Conservation (phyloP, 1,140 invertebrate species). For the Trinorchestia longiramus region DNA sequence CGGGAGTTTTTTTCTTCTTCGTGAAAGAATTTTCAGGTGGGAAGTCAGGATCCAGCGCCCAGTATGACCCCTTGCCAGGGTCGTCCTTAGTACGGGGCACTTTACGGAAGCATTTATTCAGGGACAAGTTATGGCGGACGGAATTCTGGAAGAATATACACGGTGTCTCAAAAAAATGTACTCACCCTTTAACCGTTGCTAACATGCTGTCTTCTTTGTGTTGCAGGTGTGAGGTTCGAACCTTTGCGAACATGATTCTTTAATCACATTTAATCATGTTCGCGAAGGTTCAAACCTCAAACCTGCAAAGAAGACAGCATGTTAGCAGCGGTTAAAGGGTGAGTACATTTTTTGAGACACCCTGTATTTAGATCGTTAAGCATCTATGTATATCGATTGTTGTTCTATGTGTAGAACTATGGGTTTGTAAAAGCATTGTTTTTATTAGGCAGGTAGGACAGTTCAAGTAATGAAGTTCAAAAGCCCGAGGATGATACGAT, state of each 20-base stretch:
- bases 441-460: neutral
- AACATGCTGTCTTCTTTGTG: too few relatives aligned
- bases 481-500: neutral
- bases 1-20: slow-evolving; percentile 67
- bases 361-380: too few relatives aligned
- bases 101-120: slow-evolving; percentile 54
- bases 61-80: slow-evolving; percentile 77
- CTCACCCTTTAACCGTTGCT: too few relatives aligned
- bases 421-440: neutral
- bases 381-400: too few relatives aligned
- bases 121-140: slow-evolving; percentile 44
- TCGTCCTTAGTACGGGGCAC: slow-evolving; percentile 76
- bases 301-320: too few relatives aligned
- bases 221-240: too few relatives aligned
- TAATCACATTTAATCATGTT: too few relatives aligned
- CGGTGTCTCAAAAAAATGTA: too few relatives aligned
- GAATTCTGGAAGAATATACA: slow-evolving; percentile 17
- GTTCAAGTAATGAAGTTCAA: neutral
- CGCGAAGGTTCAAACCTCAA: too few relatives aligned
- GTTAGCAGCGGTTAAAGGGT: too few relatives aligned
- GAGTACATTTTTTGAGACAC: too few relatives aligned
- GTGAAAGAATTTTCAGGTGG: slow-evolving; percentile 66
- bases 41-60: slow-evolving; percentile 76
- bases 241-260: too few relatives aligned
- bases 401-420: neutral